A percentile compares a stretch with the other conserved stretches of the same genome.
Evolutionary conservation across 2,888 invertebrate species (phyloP).

Genomic region (Leptinotarsa rubiginosa): DNA sequence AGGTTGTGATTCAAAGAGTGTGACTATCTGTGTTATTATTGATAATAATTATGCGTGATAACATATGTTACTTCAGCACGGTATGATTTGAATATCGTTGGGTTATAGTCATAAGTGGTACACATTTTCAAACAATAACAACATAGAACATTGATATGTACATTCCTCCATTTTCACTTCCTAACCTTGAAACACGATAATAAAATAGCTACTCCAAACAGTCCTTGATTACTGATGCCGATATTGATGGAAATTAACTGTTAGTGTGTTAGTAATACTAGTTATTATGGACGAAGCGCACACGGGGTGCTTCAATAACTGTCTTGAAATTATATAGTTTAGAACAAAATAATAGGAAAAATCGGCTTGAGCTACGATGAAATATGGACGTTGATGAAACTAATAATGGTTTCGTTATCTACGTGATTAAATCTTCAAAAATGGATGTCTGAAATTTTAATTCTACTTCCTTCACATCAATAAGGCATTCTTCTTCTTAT

Average conservation of each 20-base stretch:
- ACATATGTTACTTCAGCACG: not conserved
- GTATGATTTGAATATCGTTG: not conserved
- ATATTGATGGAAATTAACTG: constrained; percentile 9
- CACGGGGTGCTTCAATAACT: constrained; percentile 4
- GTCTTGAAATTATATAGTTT: constrained; percentile 9
- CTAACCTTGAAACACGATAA: constrained; percentile 10
- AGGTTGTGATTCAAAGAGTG: constrained; percentile 3
- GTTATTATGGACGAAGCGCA: constrained; percentile 2
- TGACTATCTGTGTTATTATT: constrained; percentile 16
- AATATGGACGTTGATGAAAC: not conserved
- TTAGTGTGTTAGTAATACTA: constrained; percentile 19
- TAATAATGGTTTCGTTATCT: not conserved
- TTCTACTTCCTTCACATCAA: too few species aligned
- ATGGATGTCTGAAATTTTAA: too few species aligned
- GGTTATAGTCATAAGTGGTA: too few species aligned
- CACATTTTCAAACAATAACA: too few species aligned
- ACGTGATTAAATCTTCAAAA: not conserved
- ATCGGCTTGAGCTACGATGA: not conserved
- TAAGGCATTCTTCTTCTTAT: too few species aligned
- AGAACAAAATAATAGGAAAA: constrained; percentile 2
- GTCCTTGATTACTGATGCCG: constrained; percentile 5
- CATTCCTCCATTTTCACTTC: not conserved
- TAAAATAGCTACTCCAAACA: not conserved
- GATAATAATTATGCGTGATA: not conserved
- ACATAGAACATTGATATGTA: not conserved